These are phyloP conservation scores for Phenganax subtilis DNA, from an alignment of 92 coral and sea anemone genomes.

Conservation along the genomic window DNA sequence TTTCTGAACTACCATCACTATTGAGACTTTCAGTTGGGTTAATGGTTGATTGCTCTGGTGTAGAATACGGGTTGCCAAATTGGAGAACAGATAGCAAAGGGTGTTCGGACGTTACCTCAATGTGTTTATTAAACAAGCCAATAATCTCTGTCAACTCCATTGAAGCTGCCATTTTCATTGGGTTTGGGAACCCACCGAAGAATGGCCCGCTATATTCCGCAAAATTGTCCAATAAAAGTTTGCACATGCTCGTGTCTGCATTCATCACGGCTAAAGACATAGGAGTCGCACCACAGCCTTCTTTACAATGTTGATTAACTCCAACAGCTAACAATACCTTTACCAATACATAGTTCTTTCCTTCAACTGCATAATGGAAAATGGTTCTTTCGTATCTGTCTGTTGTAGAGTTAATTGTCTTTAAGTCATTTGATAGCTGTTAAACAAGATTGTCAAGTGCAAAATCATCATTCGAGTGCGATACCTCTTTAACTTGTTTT, in stretches of 20 bases:
- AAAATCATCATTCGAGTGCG: not conserved
- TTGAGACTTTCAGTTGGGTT: not conserved
- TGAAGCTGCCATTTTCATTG: not conserved
- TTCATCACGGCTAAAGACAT: slow-evolving; percentile 42
- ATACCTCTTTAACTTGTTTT: slow-evolving; percentile 33
- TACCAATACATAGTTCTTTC: slow-evolving; percentile 15
- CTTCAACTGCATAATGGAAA: slow-evolving; percentile 43
- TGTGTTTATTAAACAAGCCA: not conserved
- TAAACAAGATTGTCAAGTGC: not conserved
- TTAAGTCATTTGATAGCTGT: not conserved
- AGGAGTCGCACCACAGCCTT: slow-evolving; percentile 50
- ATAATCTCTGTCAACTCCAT: not conserved
- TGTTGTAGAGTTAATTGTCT: not conserved
- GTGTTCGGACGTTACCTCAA: not conserved
- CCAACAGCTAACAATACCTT: slow-evolving; percentile 44
- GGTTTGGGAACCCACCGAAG: not conserved
- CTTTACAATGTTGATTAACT: slow-evolving; percentile 38
- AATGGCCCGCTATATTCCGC: not conserved
- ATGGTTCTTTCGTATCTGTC: slow-evolving; percentile 43
- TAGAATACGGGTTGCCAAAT: not conserved
- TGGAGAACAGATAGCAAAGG: not conserved
- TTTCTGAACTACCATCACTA: not conserved
- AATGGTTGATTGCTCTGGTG: not conserved
- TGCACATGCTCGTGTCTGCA: slow-evolving; percentile 18
- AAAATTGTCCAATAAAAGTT: slow-evolving; percentile 29